Percentiles rank a stretch among this genome's conserved stretches.
Conservation (phyloP, 2,797 vertebrate species). For the Dryobates pubescens region DNA sequence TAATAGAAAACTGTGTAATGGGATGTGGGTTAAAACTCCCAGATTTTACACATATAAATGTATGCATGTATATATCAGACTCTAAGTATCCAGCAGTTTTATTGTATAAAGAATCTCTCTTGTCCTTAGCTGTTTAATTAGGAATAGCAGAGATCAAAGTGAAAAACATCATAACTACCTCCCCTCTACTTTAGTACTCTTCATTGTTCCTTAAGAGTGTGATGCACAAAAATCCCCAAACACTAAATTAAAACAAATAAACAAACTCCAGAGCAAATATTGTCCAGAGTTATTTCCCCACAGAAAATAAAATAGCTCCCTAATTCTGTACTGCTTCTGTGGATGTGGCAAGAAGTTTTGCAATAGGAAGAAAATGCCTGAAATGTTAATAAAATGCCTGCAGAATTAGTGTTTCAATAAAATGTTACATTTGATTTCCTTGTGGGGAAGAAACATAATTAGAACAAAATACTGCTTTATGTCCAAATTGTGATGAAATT, state of each 20-base stretch:
- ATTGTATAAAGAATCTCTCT: background rate
- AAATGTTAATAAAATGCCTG: background rate
- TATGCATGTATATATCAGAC: rapidly evolving
- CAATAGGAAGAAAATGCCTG: background rate
- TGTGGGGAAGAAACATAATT: background rate
- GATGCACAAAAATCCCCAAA: background rate
- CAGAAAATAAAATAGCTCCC: background rate
- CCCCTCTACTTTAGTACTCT: background rate
- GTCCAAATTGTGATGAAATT: background rate
- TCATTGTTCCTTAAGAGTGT: background rate
- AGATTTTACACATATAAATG: background rate
- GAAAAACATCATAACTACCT: background rate
- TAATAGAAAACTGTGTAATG: background rate
- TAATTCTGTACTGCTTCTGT: background rate
- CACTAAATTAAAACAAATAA: background rate
- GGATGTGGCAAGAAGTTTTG: background rate
- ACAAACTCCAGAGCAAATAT: background rate
- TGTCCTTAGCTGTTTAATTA: background rate
- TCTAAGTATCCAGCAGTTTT: rapidly evolving
- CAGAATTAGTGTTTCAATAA: background rate
- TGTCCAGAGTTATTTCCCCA: background rate
- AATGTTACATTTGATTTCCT: background rate
- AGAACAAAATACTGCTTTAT: background rate
- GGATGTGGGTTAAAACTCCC: background rate
- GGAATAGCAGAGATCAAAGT: background rate